Evolutionary conservation across 2,888 invertebrate genomes (phyloP).

Genomic region (Phortica okadai): DNA sequence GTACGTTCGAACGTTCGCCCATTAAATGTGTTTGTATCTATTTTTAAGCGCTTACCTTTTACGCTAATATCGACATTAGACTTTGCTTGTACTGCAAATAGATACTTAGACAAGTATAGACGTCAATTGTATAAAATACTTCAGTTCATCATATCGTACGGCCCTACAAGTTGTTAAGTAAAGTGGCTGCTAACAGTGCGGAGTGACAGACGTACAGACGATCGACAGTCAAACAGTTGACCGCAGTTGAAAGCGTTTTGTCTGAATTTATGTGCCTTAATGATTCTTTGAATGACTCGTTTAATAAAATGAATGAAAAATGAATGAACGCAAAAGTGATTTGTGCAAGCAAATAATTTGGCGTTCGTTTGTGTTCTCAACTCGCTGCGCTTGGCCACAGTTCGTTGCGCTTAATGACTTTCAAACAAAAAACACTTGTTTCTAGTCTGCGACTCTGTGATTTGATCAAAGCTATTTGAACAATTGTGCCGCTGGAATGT

Average conservation of each 20-base stretch:
- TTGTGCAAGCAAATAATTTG: slow-evolving; percentile 9
- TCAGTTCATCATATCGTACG: background rate
- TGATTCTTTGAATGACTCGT: background rate
- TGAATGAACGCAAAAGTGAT: slow-evolving; percentile 13
- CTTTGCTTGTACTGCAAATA: background rate
- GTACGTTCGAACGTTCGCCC: background rate
- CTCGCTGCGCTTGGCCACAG: slow-evolving; percentile 9
- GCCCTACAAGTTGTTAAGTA: background rate
- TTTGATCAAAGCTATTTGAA: too few relatives aligned
- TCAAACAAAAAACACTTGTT: background rate
- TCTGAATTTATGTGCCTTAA: background rate
- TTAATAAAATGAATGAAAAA: slow-evolving; percentile 1
- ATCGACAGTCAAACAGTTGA: background rate
- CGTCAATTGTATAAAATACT: background rate
- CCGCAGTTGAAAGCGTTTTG: background rate
- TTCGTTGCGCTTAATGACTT: slow-evolving; percentile 17
- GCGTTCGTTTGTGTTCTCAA: background rate
- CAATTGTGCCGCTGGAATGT: too few relatives aligned
- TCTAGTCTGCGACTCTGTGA: too few relatives aligned
- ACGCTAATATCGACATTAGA: too few relatives aligned
- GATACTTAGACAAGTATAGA: background rate
- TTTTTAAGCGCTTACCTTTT: slow-evolving; percentile 15
- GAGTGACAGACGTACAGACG: background rate
- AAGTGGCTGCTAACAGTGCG: background rate
- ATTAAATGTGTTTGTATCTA: background rate